Evolutionary conservation across 2,113 vertebrate species (phyloP).

Genomic region (Cnemophilus loriae): DNA sequence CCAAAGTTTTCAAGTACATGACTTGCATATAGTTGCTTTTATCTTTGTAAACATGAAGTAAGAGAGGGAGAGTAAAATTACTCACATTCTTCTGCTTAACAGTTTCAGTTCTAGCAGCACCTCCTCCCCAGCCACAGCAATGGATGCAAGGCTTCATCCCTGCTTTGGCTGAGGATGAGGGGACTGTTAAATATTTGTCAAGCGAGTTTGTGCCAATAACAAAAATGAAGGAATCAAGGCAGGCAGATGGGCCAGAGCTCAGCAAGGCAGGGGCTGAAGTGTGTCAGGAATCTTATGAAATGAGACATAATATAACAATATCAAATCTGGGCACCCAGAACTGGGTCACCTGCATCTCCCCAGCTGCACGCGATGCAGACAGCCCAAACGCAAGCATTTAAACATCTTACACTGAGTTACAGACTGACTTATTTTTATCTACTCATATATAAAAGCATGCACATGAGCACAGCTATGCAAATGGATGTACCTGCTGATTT

Average conservation of each 20-base stretch:
- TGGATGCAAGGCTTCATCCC: not conserved
- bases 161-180: not conserved
- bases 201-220: not conserved
- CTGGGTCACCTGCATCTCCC: not conserved
- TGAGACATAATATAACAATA: not conserved
- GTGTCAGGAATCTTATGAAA: not conserved
- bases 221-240: not conserved
- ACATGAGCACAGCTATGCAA: too few relatives aligned
- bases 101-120: not conserved
- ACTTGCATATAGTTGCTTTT: not conserved
- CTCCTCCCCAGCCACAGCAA: not conserved
- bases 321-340: not conserved
- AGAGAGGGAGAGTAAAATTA: not conserved
- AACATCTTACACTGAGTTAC: not conserved
- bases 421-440: not conserved
- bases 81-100: not conserved
- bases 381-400: not conserved
- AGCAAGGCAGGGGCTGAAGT: not conserved
- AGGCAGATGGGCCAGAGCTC: not conserved
- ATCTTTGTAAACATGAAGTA: not conserved
- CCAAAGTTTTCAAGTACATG: not conserved
- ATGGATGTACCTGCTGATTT: not conserved
- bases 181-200: not conserved
- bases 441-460: not conserved
- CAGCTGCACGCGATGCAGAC: rapidly evolving